phyloP scores from a whole-genome alignment of 2,888 invertebrate species.

The Branchipolynoe longqiensis region DNA sequence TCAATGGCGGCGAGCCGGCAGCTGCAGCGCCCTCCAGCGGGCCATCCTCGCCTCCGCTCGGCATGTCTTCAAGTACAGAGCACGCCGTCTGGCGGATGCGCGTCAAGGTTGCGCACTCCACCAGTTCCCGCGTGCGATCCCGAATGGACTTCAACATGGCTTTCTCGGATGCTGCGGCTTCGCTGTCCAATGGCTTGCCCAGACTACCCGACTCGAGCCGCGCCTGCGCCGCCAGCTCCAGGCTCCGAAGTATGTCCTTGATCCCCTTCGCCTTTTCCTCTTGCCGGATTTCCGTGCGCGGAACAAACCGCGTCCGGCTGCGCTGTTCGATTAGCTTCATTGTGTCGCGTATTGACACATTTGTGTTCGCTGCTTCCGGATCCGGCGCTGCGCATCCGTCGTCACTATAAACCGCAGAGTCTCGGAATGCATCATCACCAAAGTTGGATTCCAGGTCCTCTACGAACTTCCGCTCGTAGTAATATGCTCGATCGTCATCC shows the following conservation, averaged over 20 bases:
- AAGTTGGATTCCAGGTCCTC: conserved; percentile 58
- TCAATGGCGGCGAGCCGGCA: conserved; percentile 1
- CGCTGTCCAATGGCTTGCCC: neutral
- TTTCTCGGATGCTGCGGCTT: conserved; percentile 1
- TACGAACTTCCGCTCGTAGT: conserved; percentile 81
- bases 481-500: conserved; percentile 58
- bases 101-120: conserved; percentile 64
- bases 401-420: conserved; percentile 92
- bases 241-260: conserved; percentile 56
- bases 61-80: conserved; percentile 52
- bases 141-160: conserved; percentile 55
- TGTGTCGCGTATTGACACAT: conserved; percentile 60
- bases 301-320: conserved; percentile 16
- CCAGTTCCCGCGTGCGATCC: conserved; percentile 62
- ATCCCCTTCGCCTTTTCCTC: conserved; percentile 61
- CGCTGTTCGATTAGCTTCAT: conserved; percentile 60
- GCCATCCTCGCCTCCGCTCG: conserved; percentile 6
- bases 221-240: conserved; percentile 45
- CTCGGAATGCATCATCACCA: conserved; percentile 86
- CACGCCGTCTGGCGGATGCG: conserved; percentile 63
- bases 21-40: neutral
- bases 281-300: conserved; percentile 52
- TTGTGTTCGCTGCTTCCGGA: conserved; percentile 11
- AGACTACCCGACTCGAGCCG: neutral
- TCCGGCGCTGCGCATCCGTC: conserved; percentile 68